Percentiles rank a stretch among this genome's conserved stretches.
Conservation (phyloP, 2,888 invertebrate species). For the Cheiracanthium punctorium region DNA sequence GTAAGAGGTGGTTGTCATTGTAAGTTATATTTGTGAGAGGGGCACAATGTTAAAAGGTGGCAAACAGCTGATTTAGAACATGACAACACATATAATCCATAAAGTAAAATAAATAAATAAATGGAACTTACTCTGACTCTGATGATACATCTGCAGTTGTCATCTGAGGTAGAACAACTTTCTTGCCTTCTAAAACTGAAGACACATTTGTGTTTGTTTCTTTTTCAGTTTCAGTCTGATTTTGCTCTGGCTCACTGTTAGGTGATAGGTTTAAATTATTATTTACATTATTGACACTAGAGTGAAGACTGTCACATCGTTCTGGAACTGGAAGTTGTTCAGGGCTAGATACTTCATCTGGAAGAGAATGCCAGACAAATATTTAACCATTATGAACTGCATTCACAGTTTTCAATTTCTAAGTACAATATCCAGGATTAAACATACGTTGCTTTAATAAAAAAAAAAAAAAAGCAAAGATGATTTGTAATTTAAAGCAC, state of each 20-base stretch:
- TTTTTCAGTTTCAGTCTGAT: conserved; percentile 14
- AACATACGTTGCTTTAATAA: no score
- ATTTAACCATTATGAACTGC: no score
- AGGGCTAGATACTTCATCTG: conserved; percentile 71
- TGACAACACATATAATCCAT: not conserved
- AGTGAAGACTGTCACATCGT: conserved; percentile 74
- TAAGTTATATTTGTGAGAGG: not conserved
- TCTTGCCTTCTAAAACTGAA: conserved; percentile 68
- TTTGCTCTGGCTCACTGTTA: not conserved
- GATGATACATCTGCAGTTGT: conserved; percentile 70
- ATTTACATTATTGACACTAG: conserved; percentile 64
- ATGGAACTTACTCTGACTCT: conserved; percentile 71
- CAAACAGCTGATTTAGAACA: not conserved
- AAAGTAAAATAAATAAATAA: not conserved
- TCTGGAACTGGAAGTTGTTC: conserved; percentile 73
- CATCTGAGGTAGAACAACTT: conserved; percentile 70
- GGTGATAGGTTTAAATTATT: conserved; percentile 44
- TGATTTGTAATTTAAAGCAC: no score
- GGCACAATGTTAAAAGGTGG: not conserved
- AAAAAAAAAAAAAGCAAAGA: no score
- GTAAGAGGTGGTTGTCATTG: no score
- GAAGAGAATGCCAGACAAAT: no score
- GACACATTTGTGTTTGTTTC: conserved; percentile 67
- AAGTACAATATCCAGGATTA: no score
- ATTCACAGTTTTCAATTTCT: no score